Evolutionary conservation across 2,888 invertebrate genomes (phyloP).

Genomic region (Nephrotoma guestfalica): DNA sequence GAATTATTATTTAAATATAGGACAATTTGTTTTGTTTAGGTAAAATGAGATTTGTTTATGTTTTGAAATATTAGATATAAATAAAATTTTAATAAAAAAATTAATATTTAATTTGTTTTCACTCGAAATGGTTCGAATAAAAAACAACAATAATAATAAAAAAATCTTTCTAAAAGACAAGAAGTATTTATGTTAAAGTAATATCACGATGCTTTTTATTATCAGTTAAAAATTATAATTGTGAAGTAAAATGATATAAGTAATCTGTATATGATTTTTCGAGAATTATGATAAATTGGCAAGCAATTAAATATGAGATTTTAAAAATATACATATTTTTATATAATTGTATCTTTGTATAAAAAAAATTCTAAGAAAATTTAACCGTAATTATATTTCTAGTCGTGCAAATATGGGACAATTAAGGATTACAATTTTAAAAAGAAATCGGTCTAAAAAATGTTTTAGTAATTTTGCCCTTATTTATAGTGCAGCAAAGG

Average conservation of each 20-base stretch:
- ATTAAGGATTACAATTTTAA: neutral
- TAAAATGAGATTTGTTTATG: neutral
- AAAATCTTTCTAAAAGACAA: neutral
- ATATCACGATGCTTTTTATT: neutral
- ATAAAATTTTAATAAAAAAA: neutral
- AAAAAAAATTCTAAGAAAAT: neutral
- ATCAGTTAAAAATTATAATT: neutral
- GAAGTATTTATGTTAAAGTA: neutral
- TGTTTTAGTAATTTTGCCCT: too few relatives aligned
- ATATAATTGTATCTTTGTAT: neutral
- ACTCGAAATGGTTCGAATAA: neutral
- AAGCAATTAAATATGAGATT: neutral
- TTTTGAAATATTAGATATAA: neutral
- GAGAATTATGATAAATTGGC: neutral
- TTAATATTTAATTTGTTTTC: neutral
- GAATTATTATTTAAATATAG: neutral
- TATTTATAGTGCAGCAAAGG: too few relatives aligned
- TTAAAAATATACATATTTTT: neutral
- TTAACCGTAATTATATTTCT: neutral
- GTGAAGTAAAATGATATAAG: neutral
- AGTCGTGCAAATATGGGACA: neutral
- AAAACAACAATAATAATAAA: neutral
- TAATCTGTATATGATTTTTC: neutral
- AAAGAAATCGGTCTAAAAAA: too few relatives aligned
- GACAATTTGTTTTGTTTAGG: neutral